Evolutionary conservation across 2,888 invertebrate genomes (phyloP).

Genomic region (Cephus rjabovi): DNA sequence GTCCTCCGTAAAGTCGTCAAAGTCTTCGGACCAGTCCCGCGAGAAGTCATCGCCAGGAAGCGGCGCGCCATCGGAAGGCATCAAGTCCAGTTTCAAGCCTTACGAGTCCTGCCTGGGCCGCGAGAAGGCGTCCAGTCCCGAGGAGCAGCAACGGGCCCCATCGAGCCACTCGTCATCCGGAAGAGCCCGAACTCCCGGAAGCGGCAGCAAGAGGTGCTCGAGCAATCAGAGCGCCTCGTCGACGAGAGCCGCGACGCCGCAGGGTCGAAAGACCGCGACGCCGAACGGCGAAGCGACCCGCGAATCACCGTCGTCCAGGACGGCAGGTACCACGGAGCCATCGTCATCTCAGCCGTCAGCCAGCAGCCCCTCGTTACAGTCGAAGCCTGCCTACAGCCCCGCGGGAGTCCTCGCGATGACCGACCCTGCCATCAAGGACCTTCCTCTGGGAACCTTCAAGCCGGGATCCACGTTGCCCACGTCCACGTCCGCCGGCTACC

Average conservation of each 20-base stretch:
- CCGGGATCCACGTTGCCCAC: slow-evolving; percentile 69
- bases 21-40: slow-evolving; percentile 66
- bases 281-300: slow-evolving; percentile 56
- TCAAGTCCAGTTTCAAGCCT: slow-evolving; percentile 75
- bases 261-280: slow-evolving; percentile 72
- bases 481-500: slow-evolving; percentile 71
- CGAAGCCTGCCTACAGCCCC: slow-evolving; percentile 67
- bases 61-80: neutral
- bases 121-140: slow-evolving; percentile 77
- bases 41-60: slow-evolving; percentile 72
- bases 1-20: slow-evolving; percentile 70
- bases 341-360: slow-evolving; percentile 33
- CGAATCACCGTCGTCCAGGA: slow-evolving; percentile 60
- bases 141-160: slow-evolving; percentile 71
- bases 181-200: slow-evolving; percentile 55
- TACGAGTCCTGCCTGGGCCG: slow-evolving; percentile 77
- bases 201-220: slow-evolving; percentile 70
- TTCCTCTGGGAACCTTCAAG: slow-evolving; percentile 75
- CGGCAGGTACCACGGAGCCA: slow-evolving; percentile 65
- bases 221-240: slow-evolving; percentile 85
- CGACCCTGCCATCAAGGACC: slow-evolving; percentile 76
- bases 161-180: slow-evolving; percentile 60
- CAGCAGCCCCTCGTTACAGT: slow-evolving; percentile 46
- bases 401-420: slow-evolving; percentile 70
- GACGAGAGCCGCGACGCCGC: slow-evolving; percentile 72